Conservation (phyloP, 2,113 vertebrate species). For the Ranitomeya variabilis region DNA sequence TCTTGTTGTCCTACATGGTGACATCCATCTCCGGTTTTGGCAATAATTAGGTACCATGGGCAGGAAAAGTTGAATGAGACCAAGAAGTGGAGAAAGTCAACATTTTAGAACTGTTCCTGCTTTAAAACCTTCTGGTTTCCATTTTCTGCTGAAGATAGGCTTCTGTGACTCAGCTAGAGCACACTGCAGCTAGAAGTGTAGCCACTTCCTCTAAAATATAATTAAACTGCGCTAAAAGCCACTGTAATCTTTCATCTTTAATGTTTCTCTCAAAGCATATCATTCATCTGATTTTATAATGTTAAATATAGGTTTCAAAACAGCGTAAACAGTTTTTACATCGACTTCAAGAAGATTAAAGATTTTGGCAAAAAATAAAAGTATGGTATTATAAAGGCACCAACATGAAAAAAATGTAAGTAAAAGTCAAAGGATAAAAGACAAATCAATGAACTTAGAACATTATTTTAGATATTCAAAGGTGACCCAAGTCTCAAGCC, state of each 20-base stretch:
- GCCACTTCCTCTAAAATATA: slow-evolving; percentile 28
- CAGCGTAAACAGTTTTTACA: background rate
- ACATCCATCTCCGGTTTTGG: background rate
- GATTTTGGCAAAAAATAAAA: background rate
- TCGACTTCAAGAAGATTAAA: background rate
- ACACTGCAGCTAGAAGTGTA: background rate
- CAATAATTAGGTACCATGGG: background rate
- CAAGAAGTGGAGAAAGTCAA: background rate
- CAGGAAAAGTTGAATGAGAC: background rate
- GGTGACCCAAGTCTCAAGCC: background rate
- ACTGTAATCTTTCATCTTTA: background rate
- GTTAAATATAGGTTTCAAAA: background rate
- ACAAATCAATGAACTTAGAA: background rate
- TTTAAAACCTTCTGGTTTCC: background rate
- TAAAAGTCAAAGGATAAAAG: background rate
- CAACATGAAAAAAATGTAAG: background rate
- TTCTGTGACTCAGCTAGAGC: background rate
- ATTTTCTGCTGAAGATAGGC: background rate
- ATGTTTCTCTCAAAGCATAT: background rate
- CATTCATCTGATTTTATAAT: background rate
- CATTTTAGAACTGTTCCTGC: background rate
- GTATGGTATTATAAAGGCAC: background rate
- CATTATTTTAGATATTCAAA: background rate
- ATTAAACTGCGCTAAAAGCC: background rate
- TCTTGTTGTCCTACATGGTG: background rate